Base-by-base conservation (phyloP, 1,140 invertebrate species). In the Drosophila takahashii region DNA sequence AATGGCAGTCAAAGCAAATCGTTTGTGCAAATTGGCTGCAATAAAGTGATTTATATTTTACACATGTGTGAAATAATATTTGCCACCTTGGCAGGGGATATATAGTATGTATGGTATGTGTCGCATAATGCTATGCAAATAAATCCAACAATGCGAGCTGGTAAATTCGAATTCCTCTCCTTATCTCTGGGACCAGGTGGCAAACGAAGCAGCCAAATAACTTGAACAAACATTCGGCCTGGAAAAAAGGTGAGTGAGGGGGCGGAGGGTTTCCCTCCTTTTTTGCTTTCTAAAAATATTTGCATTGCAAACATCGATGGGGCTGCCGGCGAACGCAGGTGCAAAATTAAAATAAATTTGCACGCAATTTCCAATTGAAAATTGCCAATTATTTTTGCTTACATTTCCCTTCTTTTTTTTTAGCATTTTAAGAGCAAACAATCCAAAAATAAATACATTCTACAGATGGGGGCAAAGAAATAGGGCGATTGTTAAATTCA, bases 11-110 rank as follows among this genome's bases (percentile, higher is more conserved):
- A 57, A 72, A 83, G 45, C 75, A 86, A 86, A 89, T 87, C 84
- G 83, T 84, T 87, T 87, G 79, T 83, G 84, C 84, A 87, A 87
- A 87, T 87, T 86, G 84, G 75, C 57, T 57, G 71, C 79, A 83
- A 89, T 83, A 86, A 89, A 89, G 71, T 87, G 84, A 87, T 89
- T 87, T 84, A 87, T 86, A 83, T 83, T 83, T 83, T 75, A 60
- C 79, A 83, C 61, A 76, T 73, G 44, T 74, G 58, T 48, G 56
- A 74, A 44, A 62, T 74, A 75, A 75, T 75, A 66, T 66, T 75
- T 75, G 51, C 72, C 71, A 75, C 72, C 59, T 75, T 57, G 29
- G 47, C 59, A 45, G 57, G 58, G 22, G 53, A 16, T 50, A 27
- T 27, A 29, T 27, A 8, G 27, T 16, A 50, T 32, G 47, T 29